Conservation (phyloP, 2,797 vertebrate species). For the Tapera naevia region DNA sequence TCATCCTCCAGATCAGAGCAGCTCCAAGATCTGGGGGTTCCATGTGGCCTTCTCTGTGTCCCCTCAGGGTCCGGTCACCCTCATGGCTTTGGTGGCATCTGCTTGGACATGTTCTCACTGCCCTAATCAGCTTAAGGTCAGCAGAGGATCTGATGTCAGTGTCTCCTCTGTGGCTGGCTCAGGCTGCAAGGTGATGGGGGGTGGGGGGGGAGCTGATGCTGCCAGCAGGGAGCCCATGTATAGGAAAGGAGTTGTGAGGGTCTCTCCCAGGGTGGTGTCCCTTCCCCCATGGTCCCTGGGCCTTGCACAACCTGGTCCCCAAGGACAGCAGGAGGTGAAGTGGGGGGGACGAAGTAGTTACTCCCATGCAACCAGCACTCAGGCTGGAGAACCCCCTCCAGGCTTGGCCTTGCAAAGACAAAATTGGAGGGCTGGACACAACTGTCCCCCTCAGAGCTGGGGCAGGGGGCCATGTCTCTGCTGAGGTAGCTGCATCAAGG, state of each 20-base stretch:
- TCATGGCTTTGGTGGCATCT: background rate
- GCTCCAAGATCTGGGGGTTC: background rate
- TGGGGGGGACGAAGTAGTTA: background rate
- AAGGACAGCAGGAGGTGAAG: background rate
- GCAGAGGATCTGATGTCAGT: background rate
- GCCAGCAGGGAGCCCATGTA: background rate
- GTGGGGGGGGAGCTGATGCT: background rate
- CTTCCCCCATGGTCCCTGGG: background rate
- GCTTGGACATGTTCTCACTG: background rate
- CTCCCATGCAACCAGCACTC: accelerated
- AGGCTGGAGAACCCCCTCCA: background rate
- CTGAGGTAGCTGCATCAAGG: background rate
- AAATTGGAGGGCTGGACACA: background rate
- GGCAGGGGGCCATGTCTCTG: background rate
- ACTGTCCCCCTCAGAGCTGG: background rate
- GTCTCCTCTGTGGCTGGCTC: background rate
- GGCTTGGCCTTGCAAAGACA: background rate
- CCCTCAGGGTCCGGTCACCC: background rate
- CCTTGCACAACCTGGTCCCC: background rate
- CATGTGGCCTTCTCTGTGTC: background rate
- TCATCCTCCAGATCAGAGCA: background rate
- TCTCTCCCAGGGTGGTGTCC: background rate
- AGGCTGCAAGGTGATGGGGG: background rate
- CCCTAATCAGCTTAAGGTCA: conserved; percentile 53
- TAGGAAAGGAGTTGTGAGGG: background rate